phyloP scores from a whole-genome alignment of 2,113 vertebrate genomes.

The Hucho hucho region DNA sequence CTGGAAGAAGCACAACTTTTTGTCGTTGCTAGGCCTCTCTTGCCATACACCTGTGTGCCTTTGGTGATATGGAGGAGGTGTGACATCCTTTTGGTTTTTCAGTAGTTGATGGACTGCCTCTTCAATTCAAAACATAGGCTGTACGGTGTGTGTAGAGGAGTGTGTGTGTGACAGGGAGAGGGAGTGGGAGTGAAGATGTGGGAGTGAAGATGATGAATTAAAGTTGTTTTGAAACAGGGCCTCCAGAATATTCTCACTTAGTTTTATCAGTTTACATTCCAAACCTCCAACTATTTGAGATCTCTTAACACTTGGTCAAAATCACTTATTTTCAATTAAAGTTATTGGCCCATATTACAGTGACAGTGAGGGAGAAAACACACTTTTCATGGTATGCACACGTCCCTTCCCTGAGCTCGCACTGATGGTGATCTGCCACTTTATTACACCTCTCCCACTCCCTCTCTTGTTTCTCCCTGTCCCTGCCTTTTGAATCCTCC shows the following conservation, averaged over 20 bases:
- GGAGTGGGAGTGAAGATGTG: no score
- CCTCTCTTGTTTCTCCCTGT: neutral
- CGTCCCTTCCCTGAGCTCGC: neutral
- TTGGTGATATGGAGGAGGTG: no score
- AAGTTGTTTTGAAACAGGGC: neutral
- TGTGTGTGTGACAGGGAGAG: neutral
- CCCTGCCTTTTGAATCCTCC: neutral
- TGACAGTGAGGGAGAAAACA: slow-evolving; percentile 36
- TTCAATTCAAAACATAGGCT: neutral
- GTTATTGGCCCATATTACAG: slow-evolving; percentile 9
- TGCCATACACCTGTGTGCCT: neutral
- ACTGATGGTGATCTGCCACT: slow-evolving; percentile 3
- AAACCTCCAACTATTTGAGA: neutral
- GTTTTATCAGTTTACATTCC: no score
- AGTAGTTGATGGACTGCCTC: neutral
- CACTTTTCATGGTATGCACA: neutral
- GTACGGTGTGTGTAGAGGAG: neutral
- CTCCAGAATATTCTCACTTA: no score
- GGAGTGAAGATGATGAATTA: neutral
- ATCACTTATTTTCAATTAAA: slow-evolving; percentile 16
- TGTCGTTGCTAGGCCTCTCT: neutral
- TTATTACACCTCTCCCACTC: slow-evolving; percentile 4
- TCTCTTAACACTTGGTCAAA: no score
- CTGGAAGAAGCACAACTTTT: neutral
- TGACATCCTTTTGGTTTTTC: no score